Evolutionary conservation across 2,888 invertebrate species (phyloP).

Genomic region (Bhutanitis thaidina): DNA sequence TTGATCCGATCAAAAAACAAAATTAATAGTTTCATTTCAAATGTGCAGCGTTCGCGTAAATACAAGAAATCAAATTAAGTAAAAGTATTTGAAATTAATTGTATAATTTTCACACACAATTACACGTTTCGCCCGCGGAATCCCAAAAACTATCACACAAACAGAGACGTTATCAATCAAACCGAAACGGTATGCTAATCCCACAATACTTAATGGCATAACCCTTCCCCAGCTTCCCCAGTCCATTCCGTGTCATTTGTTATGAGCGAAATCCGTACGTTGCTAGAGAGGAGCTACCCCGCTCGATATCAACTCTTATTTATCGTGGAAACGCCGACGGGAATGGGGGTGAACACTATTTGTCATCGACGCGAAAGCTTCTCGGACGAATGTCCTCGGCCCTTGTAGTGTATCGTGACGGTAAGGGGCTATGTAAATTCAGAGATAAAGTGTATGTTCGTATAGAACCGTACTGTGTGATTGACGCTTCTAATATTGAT

Average conservation of each 20-base stretch:
- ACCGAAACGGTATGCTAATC: constrained; percentile 37
- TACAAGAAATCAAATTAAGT: too few relatives aligned
- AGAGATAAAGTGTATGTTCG: constrained; percentile 21
- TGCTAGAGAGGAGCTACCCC: constrained; percentile 36
- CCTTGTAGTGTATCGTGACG: constrained; percentile 43
- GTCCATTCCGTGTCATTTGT: constrained; percentile 75
- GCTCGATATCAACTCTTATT: constrained; percentile 68
- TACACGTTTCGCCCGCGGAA: neutral
- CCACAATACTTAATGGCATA: constrained; percentile 43
- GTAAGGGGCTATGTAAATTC: constrained; percentile 30
- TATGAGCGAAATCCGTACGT: constrained; percentile 57
- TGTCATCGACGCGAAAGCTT: constrained; percentile 75
- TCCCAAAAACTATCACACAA: constrained; percentile 22
- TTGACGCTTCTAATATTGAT: constrained; percentile 6
- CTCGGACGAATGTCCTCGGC: constrained; percentile 37
- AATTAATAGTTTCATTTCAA: too few relatives aligned
- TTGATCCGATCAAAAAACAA: too few relatives aligned
- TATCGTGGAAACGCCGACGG: constrained; percentile 74
- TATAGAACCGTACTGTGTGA: constrained; percentile 9
- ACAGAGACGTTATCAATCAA: constrained; percentile 52
- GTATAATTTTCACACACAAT: too few relatives aligned
- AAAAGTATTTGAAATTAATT: too few relatives aligned
- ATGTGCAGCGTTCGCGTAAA: too few relatives aligned
- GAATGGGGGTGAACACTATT: constrained; percentile 66
- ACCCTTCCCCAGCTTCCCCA: constrained; percentile 69